Evolutionary conservation across 2,113 vertebrate genomes (phyloP), one percentile per base, ranked within the genome.

Genomic region (Geococcyx californianus): DNA sequence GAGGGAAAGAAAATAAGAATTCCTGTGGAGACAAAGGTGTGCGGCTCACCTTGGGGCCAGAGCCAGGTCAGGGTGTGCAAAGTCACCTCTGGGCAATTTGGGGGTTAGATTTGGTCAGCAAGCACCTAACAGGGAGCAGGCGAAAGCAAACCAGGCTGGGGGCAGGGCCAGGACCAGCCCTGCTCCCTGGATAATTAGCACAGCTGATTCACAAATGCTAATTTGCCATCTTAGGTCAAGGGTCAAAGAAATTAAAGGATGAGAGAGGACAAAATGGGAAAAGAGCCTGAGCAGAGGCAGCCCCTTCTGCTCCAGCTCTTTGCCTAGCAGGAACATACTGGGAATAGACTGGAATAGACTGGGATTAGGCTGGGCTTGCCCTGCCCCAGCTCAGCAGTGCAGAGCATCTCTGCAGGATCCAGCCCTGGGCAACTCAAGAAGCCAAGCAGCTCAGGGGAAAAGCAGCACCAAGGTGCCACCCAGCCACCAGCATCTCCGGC

Each of bases 1-100:
- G 38, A 81, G 26, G 5, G 38, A 74, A 88, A 77, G 79, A 49
- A 69, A 78, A 81, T 14, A 25, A 52, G 82, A 82, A 66, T 59
- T 78, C 91, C 86, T 40, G 68, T 2, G 1, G 67, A 56, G 42
- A 59, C 83, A 67, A 67, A 90, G 72, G 90, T 92, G 84, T 21
- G 58, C 3, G 12, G 58, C 44, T 10, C 44, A 19, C 11, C 34
- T 44, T 3, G 2, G 56, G 47, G 69, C 10, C 1, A 3, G 62
- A 42, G 11, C 19, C 25, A 2, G 24, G 49, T 26, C 55, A 59
- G 55, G 76, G 60, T 0, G 0, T 0, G 3, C 0, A 1, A 63
- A 55, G n/a, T 6, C 11, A 4, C 9, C 1, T 28, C 33, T 0
- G 0, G 26, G 64, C 21, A 8, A 0, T 21, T 75, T 51, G 33